Percentiles rank a stretch among this genome's conserved stretches.
These are phyloP conservation scores for Spongilla lacustris DNA, from an alignment of 37 sponge, comb jelly and placozoan genomes.

Conservation along the genomic window DNA sequence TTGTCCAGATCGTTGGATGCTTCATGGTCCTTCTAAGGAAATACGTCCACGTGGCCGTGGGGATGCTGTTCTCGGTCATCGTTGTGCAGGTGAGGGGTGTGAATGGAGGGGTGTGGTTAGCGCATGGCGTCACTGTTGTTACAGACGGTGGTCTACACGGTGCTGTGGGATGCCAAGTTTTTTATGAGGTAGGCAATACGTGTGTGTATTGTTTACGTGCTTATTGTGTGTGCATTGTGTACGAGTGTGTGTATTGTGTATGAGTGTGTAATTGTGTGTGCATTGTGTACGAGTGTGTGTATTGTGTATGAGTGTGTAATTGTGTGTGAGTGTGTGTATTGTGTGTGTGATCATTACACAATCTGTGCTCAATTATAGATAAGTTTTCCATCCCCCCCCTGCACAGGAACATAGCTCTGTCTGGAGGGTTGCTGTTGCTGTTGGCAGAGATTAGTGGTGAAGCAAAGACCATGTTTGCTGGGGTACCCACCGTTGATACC, in stretches of 20 bases:
- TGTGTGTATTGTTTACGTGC: too few species aligned
- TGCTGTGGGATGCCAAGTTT: constrained; percentile 93
- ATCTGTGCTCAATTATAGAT: not conserved
- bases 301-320: not conserved
- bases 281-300: not conserved
- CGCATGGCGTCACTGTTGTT: not conserved
- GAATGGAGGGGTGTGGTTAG: not conserved
- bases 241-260: not conserved
- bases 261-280: not conserved
- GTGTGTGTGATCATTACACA: not conserved
- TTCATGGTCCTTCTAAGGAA: constrained; percentile 78
- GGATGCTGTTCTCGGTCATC: constrained; percentile 85
- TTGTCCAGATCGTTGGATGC: constrained; percentile 80
- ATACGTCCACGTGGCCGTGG: constrained; percentile 81
- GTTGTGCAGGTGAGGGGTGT: constrained; percentile 71
- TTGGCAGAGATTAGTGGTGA: constrained; percentile 91
- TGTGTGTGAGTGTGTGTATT: not conserved
- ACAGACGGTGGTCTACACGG: constrained; percentile 87
- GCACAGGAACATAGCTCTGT: constrained; percentile 87
- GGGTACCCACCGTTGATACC: constrained; percentile 86
- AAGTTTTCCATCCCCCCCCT: not conserved
- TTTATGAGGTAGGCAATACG: constrained; percentile 79
- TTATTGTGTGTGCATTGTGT: not conserved
- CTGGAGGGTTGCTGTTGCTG: constrained; percentile 89
- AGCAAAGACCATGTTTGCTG: constrained; percentile 97